Evolutionary conservation across 2,113 vertebrate species (phyloP).

Genomic region (Anhinga rufa): DNA sequence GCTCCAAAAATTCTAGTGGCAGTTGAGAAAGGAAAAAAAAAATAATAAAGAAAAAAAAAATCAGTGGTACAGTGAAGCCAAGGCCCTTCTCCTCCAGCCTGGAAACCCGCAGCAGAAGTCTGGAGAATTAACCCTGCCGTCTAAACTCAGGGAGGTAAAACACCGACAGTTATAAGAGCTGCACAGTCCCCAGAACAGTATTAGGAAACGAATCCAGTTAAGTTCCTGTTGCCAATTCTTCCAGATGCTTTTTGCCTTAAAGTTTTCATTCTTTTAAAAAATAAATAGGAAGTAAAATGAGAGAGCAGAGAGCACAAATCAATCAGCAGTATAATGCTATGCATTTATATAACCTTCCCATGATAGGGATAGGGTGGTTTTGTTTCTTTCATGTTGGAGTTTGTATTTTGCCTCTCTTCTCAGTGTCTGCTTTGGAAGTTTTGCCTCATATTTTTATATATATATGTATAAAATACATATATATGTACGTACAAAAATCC

Average conservation of each 20-base stretch:
- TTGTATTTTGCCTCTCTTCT: not conserved
- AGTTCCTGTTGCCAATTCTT: not conserved
- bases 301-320: not conserved
- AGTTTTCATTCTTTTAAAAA: not conserved
- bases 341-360: not conserved
- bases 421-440: not conserved
- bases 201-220: not conserved
- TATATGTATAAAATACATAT: not conserved
- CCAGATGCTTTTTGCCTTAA: not conserved
- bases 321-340: not conserved
- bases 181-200: not conserved
- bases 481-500: not conserved
- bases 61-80: not conserved
- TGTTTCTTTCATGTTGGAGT: not conserved
- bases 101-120: not conserved
- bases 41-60: not conserved
- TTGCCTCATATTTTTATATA: not conserved
- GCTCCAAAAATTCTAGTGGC: slow-evolving; percentile 28
- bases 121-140: not conserved
- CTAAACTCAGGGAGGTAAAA: not conserved
- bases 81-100: not conserved
- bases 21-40: not conserved
- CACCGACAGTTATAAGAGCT: not conserved
- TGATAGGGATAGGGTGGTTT: not conserved
- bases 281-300: not conserved